A percentile compares a stretch with the other conserved stretches of the same genome.
Evolutionary conservation across 2,888 invertebrate species (phyloP).

Genomic region (Chorisops tibialis): DNA sequence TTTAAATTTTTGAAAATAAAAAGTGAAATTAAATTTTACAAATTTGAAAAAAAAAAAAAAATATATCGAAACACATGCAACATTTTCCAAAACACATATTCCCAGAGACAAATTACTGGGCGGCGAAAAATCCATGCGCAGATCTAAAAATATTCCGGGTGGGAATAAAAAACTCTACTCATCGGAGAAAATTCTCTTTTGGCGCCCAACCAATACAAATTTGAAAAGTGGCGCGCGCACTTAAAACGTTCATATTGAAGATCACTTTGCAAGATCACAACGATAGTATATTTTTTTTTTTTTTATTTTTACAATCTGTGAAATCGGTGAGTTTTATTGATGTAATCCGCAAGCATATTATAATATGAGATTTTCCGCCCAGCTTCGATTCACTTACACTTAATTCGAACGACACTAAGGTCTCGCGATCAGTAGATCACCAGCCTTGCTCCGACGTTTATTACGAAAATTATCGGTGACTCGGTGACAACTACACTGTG

Average conservation of each 20-base stretch:
- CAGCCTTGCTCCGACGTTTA: slow-evolving; percentile 55
- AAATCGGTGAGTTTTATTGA: slow-evolving; percentile 21
- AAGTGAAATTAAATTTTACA: not conserved
- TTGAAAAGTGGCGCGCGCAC: slow-evolving; percentile 28
- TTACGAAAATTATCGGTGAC: slow-evolving; percentile 44
- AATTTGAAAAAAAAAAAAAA: not conserved
- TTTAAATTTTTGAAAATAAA: too few species aligned
- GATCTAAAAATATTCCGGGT: slow-evolving; percentile 31
- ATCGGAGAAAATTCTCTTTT: slow-evolving; percentile 16
- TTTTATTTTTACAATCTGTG: slow-evolving; percentile 16
- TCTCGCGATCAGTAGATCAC: slow-evolving; percentile 56
- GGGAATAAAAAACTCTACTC: slow-evolving; percentile 22
- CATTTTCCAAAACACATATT: slow-evolving; percentile 13
- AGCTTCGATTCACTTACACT: slow-evolving; percentile 52
- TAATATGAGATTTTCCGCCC: slow-evolving; percentile 28
- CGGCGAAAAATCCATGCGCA: slow-evolving; percentile 23
- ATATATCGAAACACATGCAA: not conserved
- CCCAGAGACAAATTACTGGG: not conserved
- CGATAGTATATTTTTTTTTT: too few species aligned
- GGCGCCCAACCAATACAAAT: slow-evolving; percentile 21
- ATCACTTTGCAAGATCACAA: not conserved
- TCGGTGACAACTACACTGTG: slow-evolving; percentile 51
- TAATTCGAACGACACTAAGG: slow-evolving; percentile 55
- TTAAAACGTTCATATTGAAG: not conserved
- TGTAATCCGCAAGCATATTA: slow-evolving; percentile 26